A percentile compares a stretch with the other conserved stretches of the same genome.
Conservation (phyloP, 2,797 vertebrate genomes). For the Paedocypris micromegethes region DNA sequence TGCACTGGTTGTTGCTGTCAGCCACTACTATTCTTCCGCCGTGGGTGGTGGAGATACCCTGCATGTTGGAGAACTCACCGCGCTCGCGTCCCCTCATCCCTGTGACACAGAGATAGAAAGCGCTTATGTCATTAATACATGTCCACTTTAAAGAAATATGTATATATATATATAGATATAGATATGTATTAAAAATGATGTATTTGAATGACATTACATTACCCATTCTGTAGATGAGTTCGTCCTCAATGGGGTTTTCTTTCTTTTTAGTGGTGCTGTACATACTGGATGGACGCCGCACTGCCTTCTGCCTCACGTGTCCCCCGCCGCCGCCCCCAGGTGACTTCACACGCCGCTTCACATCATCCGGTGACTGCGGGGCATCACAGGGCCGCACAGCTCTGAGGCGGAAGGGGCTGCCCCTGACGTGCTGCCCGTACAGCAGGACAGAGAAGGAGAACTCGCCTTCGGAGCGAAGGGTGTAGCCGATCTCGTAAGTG, state of each 20-base stretch:
- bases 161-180: background rate
- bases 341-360: conserved; percentile 90
- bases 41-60: conserved; percentile 87
- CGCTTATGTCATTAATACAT: too few species aligned
- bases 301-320: conserved; percentile 89
- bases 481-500: conserved; percentile 89
- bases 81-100: conserved; percentile 90
- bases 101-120: conserved; percentile 46
- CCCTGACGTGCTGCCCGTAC: conserved; percentile 80
- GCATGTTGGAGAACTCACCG: conserved; percentile 93
- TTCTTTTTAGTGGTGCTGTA: conserved; percentile 94
- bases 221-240: conserved; percentile 95
- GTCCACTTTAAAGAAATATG: background rate
- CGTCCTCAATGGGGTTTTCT: conserved; percentile 95
- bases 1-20: conserved; percentile 97
- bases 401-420: conserved; percentile 84
- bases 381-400: conserved; percentile 78
- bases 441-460: conserved; percentile 77
- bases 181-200: background rate
- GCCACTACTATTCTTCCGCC: conserved; percentile 88
- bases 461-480: conserved; percentile 79
- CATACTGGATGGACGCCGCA: conserved; percentile 91
- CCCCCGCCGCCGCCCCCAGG: conserved; percentile 80
- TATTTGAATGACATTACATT: conserved; percentile 31
- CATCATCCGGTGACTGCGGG: conserved; percentile 84